These are phyloP conservation scores for Chloroceryle inda DNA, from an alignment of 2,797 vertebrate species.

Conservation along the genomic window DNA sequence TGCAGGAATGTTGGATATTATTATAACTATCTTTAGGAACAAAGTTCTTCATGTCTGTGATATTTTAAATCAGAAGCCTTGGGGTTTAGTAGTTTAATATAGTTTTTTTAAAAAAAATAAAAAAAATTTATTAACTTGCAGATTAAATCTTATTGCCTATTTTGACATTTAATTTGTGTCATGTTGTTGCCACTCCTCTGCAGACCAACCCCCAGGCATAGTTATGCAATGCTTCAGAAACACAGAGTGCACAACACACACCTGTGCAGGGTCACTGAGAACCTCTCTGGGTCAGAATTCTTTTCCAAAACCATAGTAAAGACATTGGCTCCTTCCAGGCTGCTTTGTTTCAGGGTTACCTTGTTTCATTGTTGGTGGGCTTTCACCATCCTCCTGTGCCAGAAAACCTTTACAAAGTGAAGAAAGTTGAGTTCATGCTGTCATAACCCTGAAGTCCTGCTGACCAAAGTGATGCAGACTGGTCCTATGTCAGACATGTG, in stretches of 20 bases:
- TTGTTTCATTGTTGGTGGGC: not conserved
- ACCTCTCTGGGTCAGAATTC: not conserved
- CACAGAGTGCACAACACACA: fast-evolving
- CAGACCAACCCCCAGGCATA: not conserved
- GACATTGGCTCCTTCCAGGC: not conserved
- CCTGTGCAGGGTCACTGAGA: not conserved
- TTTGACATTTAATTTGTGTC: not conserved
- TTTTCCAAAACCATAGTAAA: not conserved
- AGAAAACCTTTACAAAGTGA: not conserved
- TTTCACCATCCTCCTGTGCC: not conserved
- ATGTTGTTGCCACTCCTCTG: not conserved
- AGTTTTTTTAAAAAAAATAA: not conserved
- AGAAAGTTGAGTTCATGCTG: not conserved
- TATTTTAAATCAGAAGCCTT: not conserved
- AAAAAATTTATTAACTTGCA: not conserved
- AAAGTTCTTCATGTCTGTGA: not conserved
- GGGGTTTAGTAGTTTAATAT: not conserved
- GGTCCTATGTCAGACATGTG: no score
- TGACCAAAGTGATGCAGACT: not conserved
- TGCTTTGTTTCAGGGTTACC: not conserved
- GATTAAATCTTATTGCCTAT: not conserved
- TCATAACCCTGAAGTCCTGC: not conserved
- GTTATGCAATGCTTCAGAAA: not conserved
- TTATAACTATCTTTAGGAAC: not conserved
- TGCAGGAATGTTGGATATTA: not conserved